Evolutionary conservation across 2,113 vertebrate genomes (phyloP).

Genomic region (Ornithorhynchus anatinus): DNA sequence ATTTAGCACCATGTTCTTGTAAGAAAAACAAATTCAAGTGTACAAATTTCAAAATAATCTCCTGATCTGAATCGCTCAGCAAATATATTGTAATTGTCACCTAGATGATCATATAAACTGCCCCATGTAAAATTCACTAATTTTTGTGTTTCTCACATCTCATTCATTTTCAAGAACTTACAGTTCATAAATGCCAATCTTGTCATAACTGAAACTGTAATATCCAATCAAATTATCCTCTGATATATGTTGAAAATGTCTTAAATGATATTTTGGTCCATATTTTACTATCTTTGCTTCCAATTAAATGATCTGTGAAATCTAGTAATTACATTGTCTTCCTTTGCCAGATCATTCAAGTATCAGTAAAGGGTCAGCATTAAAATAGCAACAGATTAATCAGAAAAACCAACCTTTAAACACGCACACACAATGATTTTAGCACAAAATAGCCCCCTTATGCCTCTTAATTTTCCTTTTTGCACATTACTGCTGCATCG

Average conservation of each 20-base stretch:
- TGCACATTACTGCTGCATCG: conserved; percentile 65
- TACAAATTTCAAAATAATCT: conserved; percentile 14
- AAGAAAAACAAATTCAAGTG: not conserved
- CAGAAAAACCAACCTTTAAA: conserved; percentile 71
- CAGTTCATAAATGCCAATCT: conserved; percentile 51
- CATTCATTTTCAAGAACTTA: conserved; percentile 29
- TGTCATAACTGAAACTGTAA: conserved; percentile 42
- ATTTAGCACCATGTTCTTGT: conserved; percentile 20
- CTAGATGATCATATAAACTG: conserved; percentile 27
- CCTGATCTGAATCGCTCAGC: not conserved
- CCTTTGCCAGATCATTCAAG: conserved; percentile 60
- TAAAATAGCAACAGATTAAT: conserved; percentile 69
- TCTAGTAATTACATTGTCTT: conserved; percentile 51
- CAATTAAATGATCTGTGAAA: conserved; percentile 66
- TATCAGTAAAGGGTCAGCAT: conserved; percentile 61
- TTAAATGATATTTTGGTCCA: conserved; percentile 47
- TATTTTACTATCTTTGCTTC: conserved; percentile 61
- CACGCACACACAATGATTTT: conserved; percentile 72
- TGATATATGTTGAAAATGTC: conserved; percentile 43
- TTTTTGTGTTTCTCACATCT: conserved; percentile 31
- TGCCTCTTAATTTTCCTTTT: conserved; percentile 75
- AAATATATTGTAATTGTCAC: conserved; percentile 17
- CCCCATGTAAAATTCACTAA: conserved; percentile 14
- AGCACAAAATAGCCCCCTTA: conserved; percentile 67
- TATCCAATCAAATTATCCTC: conserved; percentile 50